Evolutionary conservation across 2,888 invertebrate species (phyloP), one percentile per base, ranked within the genome.

Genomic region (Lasiommata megera): DNA sequence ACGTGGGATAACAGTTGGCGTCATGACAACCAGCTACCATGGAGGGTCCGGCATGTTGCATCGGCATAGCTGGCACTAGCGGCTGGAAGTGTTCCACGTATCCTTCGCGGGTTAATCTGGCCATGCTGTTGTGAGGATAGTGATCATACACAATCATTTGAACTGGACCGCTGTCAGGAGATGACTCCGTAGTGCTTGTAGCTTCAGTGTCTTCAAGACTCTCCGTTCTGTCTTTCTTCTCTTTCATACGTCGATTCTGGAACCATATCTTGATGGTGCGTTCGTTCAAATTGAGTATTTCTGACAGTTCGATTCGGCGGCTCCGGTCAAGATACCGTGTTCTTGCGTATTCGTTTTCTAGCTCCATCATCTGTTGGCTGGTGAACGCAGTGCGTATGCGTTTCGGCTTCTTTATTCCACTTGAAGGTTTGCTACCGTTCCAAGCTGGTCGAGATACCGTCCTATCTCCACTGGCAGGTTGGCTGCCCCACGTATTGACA

Each of bases 321-420:
- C 94, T 93, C 18, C 96, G 92, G 69, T 94, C 94, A 0, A 96
- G 80, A 72, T 96, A 96, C 38, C 93, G 92, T 41, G 92, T 93
- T 65, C 84, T 91, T 16, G 91, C 88, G 70, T 96, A 96, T 70
- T 96, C 95, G 62, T 94, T 94, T 71, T 96, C 96, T 9, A 96
- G 79, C 67, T 94, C 93, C 62, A 94, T 92, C 66, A 96, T 87
- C 77, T 96, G 96, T 0, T 92, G 85, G 54, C 94, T 95, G 0
- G 95, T 95, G 78, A 96, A 96, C 0, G 96, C 95, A 0, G 96
- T 97, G 44, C 96, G 89, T 0, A 94, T 92, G 14, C 96, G 90
- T 75, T 96, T 96, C 8, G 72, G 80, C 63, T 84, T 86, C 44
- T 77, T 79, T 0, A 74, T 67, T 54, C 70, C 70, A 29, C 17